phyloP scores from a whole-genome alignment of 2,113 vertebrate genomes.

The Bujurquina vittata region DNA sequence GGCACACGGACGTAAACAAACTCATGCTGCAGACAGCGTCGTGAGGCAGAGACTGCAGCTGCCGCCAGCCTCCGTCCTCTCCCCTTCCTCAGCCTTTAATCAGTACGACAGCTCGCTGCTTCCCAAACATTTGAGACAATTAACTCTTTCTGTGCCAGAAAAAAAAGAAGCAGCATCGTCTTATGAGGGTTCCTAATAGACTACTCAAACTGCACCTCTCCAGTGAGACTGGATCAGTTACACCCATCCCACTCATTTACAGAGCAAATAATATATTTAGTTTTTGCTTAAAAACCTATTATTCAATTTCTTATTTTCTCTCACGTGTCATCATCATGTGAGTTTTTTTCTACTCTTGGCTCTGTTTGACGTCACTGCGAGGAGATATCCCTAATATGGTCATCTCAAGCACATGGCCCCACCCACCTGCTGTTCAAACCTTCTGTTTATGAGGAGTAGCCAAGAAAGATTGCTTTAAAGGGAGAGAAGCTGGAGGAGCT shows the following conservation, averaged over 20 bases:
- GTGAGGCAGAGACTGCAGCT: slow-evolving; percentile 50
- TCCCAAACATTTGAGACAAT: slow-evolving; percentile 14
- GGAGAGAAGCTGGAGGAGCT: not conserved
- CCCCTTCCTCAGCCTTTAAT: slow-evolving; percentile 21
- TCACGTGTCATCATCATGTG: not conserved
- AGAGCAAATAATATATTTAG: no score
- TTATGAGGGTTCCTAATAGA: not conserved
- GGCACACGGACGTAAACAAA: no score
- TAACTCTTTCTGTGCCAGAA: slow-evolving; percentile 42
- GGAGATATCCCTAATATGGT: not conserved
- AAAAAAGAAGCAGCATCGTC: not conserved
- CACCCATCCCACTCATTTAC: no score
- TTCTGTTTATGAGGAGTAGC: not conserved
- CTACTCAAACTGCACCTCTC: not conserved
- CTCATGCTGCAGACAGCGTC: slow-evolving; percentile 43
- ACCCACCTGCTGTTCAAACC: not conserved
- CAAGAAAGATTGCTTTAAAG: not conserved
- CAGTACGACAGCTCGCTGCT: slow-evolving; percentile 1
- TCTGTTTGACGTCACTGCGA: not conserved
- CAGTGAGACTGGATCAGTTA: no score
- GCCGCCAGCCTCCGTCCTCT: not conserved
- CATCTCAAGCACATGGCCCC: not conserved
- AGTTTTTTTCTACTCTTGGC: not conserved
- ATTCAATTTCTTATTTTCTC: no score
- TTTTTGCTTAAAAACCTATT: no score